phyloP scores from a whole-genome alignment of 2,888 invertebrate genomes.

The Stramonita haemastoma region DNA sequence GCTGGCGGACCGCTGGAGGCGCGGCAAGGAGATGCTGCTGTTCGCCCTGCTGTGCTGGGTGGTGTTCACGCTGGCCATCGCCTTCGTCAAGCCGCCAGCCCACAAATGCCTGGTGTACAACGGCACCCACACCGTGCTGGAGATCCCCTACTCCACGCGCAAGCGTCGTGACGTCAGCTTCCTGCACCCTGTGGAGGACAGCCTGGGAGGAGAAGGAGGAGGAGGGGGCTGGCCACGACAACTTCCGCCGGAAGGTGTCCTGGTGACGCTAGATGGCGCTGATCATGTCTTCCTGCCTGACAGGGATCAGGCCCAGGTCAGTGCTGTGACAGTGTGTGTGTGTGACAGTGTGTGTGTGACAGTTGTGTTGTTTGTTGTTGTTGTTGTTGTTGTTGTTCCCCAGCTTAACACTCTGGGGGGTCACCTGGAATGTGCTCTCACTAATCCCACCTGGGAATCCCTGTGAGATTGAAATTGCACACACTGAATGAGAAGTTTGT shows the following conservation, averaged over 20 bases:
- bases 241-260: conserved; percentile 32
- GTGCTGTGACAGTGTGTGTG: background rate
- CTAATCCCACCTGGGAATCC: too few relatives aligned
- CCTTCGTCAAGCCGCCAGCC: conserved; percentile 95
- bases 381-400: too few relatives aligned
- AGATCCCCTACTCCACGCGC: conserved; percentile 48
- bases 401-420: too few relatives aligned
- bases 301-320: background rate
- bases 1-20: conserved; percentile 88
- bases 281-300: conserved; percentile 29
- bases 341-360: background rate
- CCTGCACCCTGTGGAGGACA: conserved; percentile 1
- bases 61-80: conserved; percentile 95
- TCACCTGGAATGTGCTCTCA: too few relatives aligned
- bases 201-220: background rate
- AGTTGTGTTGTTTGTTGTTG: background rate
- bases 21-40: conserved; percentile 85
- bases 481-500: too few relatives aligned
- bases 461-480: too few relatives aligned
- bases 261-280: conserved; percentile 27
- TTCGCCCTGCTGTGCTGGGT: conserved; percentile 97
- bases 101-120: conserved; percentile 89
- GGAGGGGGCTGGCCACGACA: background rate
- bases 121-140: conserved; percentile 80
- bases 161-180: conserved; percentile 38